Conservation (phyloP, 2,797 vertebrate species). For the Thaleichthys pacificus region DNA sequence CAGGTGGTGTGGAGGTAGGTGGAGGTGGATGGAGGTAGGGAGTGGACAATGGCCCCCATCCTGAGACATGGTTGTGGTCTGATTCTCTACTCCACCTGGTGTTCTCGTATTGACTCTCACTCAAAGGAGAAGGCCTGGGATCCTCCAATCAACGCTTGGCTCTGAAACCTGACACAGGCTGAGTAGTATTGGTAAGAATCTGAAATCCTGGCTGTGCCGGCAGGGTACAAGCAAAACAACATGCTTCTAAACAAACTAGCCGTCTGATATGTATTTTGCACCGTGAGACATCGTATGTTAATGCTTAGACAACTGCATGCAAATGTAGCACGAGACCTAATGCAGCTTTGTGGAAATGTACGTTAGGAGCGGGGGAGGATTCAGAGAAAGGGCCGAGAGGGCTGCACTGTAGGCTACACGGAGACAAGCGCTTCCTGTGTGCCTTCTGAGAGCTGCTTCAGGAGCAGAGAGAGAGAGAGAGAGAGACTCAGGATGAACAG, state of each 20-base stretch:
- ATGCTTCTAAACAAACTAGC: constrained; percentile 60
- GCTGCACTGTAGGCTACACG: constrained; percentile 44
- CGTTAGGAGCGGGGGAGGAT: constrained; percentile 34
- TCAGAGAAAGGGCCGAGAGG: constrained; percentile 28
- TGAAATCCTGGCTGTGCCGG: background rate
- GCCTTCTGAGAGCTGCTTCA: constrained; percentile 38
- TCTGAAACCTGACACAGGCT: background rate
- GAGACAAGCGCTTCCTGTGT: constrained; percentile 49
- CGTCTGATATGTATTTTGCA: background rate
- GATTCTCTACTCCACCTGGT: background rate
- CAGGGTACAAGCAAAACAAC: constrained; percentile 4
- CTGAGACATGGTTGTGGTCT: background rate
- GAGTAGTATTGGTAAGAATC: background rate
- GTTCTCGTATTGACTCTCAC: background rate
- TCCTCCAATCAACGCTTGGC: background rate
- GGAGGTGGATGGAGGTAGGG: background rate
- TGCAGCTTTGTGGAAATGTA: constrained; percentile 51
- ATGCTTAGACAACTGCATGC: background rate
- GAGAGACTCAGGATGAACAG: constrained; percentile 5
- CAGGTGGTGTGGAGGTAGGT: background rate
- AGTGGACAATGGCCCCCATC: background rate
- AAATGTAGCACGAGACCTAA: background rate
- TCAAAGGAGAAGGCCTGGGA: background rate
- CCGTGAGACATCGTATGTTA: background rate
- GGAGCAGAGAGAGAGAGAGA: constrained; percentile 17